Base-by-base conservation (phyloP, 2,113 vertebrate genomes). In the Brachyhypopomus occidentalis region DNA sequence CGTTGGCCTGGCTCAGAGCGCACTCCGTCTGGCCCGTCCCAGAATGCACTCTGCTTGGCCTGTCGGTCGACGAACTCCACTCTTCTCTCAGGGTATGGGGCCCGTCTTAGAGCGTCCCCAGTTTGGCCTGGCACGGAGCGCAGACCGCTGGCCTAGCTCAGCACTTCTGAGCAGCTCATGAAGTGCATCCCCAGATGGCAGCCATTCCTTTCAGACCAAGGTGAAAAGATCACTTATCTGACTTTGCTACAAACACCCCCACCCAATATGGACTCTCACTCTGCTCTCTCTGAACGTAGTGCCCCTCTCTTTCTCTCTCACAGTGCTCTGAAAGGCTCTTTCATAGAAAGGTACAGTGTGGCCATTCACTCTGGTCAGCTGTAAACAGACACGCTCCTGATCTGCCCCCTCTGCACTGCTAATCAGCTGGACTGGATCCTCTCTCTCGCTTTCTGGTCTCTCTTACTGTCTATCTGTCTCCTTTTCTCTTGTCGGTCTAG, bases 191-290 rank as follows among this genome's bases (percentile, higher is more conserved):
- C 58, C 20, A 17, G 30, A 38, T 55, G 38, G 72, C 82, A 69
- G 86, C 75, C n/a, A 75, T 73, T 77, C 79, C 72, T 73, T 86
- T 85, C 67, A 83, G 77, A 75, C 55, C 45, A 79, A 87, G 77
- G 82, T 85, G 78, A 84, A 88, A 85, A 87, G 84, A 87, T 86
- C 80, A 84, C 77, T 88, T 88, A 87, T 84, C 80, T 75, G 56
- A 79, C n/a, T 52, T 74, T 71, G 63, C 69, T 27, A 45, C 72
- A 80, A 77, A 45, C 73, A 22, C 66, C 78, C 79, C 72, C 73
- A 17, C 75, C 77, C 45, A 27, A 48, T 58, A 25, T 62, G 52
- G 5, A 62, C 36, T 62, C 34, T 38, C 66, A 22, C 66, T 70
- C 34, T 1, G 19, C 66, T 70, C 66, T 22, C 34, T 67, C 64